These are phyloP conservation scores for Channa maculata DNA, from an alignment of 2,113 vertebrate species.

Conservation along the genomic window DNA sequence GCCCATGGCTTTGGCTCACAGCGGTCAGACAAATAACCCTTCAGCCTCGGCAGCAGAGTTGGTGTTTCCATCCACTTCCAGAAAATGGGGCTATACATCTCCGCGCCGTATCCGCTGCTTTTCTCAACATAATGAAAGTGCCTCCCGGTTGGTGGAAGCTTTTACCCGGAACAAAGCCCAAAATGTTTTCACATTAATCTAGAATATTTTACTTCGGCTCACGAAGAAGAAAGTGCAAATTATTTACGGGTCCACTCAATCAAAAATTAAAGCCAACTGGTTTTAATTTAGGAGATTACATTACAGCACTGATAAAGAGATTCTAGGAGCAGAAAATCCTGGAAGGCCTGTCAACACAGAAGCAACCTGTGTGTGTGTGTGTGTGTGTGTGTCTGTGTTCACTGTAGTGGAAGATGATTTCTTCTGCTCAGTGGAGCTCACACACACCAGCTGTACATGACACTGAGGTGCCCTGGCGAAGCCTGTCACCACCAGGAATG, in stretches of 20 bases:
- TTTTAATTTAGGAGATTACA: neutral
- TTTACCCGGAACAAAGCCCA: conserved; percentile 17
- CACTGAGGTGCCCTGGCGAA: conserved; percentile 42
- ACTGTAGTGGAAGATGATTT: conserved; percentile 60
- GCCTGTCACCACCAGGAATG: conserved; percentile 42
- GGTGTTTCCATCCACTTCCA: conserved; percentile 38
- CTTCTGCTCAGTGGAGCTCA: conserved; percentile 71
- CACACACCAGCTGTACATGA: conserved; percentile 70
- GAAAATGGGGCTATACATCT: conserved; percentile 48
- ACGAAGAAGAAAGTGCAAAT: neutral
- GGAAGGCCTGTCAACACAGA: conserved; percentile 9
- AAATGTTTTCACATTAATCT: neutral
- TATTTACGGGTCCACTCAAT: too few relatives aligned
- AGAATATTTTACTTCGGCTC: conserved; percentile 1
- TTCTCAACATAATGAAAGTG: conserved; percentile 25
- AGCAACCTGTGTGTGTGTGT: conserved; percentile 38
- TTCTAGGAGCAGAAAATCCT: conserved; percentile 13
- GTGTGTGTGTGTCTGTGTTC: conserved; percentile 34
- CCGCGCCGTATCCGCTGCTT: conserved; percentile 21
- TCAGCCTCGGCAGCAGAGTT: conserved; percentile 37
- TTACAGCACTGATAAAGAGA: neutral
- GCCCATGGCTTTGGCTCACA: conserved; percentile 20
- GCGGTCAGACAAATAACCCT: conserved; percentile 54
- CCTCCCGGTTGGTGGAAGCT: conserved; percentile 16
- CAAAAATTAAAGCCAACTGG: too few relatives aligned